Conservation (phyloP, 2,888 invertebrate species). For the Tetranychus truncatus region DNA sequence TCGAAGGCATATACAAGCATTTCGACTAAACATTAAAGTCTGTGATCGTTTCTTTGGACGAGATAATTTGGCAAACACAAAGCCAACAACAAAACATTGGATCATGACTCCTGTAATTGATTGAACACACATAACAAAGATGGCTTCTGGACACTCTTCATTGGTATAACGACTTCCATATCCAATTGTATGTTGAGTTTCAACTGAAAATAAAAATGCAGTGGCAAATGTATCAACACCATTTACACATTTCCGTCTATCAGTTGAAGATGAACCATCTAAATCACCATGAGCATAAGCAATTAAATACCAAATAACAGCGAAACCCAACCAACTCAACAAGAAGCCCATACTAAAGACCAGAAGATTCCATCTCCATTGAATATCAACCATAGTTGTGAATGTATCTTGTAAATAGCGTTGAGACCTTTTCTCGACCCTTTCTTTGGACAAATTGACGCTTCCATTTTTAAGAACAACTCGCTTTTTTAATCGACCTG, state of each 20-base stretch:
- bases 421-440: constrained; percentile 76
- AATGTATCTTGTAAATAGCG: constrained; percentile 76
- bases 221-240: constrained; percentile 65
- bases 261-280: constrained; percentile 32
- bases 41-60: constrained; percentile 89
- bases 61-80: constrained; percentile 80
- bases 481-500: constrained; percentile 64
- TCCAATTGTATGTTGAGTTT: constrained; percentile 86
- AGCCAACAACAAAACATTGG: constrained; percentile 59
- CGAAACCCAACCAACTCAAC: constrained; percentile 13
- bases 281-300: constrained; percentile 80
- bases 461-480: constrained; percentile 95
- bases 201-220: constrained; percentile 84
- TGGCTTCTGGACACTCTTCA: constrained; percentile 77
- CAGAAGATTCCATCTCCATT: constrained; percentile 30
- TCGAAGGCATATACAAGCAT: constrained; percentile 75
- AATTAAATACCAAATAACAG: constrained; percentile 69
- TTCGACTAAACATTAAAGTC: constrained; percentile 77
- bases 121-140: constrained; percentile 75
- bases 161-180: constrained; percentile 70
- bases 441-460: constrained; percentile 87
- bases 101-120: constrained; percentile 68
- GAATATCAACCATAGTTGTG: constrained; percentile 54
- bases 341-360: constrained; percentile 9
- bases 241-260: constrained; percentile 1